Evolutionary conservation across 2,888 invertebrate genomes (phyloP), one percentile per base, ranked within the genome.

Genomic region (Drosophila conformis): DNA sequence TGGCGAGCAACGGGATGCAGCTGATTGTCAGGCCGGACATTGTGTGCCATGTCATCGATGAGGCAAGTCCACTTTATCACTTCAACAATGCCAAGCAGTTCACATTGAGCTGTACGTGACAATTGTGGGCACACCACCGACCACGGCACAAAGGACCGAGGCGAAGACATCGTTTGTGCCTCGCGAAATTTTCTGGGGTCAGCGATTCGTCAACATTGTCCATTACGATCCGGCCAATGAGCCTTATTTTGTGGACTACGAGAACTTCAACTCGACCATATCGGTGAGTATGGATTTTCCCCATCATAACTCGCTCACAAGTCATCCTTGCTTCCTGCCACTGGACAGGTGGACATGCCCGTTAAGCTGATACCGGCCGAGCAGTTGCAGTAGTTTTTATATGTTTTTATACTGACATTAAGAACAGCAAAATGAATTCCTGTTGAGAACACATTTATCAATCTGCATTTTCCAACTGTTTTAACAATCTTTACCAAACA

Each of bases 11-110:
- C 58, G 95, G 95, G 0, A 85, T 91, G 70, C 95, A 96, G 40
- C 91, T 95, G 42, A 96, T 97, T 86, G 94, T 97, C 51, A 98
- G 98, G 98, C 98, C 98, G 0, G 95, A 97, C 87, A 97, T 97
- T 2, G 95, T 98, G 13, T 96, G 96, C 15, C 98, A 98, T 92
- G 94, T 95, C 69, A 98, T 98, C 76, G 96, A 97, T 88, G 94
- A 94, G 13, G 91, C 93, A 31, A 97, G 97, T 87, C 98, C 98
- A 0, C 95, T 98, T 53, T 97, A 95, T 92, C 95, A 96, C 82
- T 95, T 97, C 86, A 95, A 96, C 0, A 96, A 96, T 0, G 96
- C 96, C 78, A 90, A 80, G 53, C 97, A 97, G 89, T 94, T 98
- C 91, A 95, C 94, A 75, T 97, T 91, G 95, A 97, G 94, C 94